These are phyloP conservation scores for Cynocephalus volans DNA, from an alignment of 2,113 vertebrate species.

Conservation along the genomic window DNA sequence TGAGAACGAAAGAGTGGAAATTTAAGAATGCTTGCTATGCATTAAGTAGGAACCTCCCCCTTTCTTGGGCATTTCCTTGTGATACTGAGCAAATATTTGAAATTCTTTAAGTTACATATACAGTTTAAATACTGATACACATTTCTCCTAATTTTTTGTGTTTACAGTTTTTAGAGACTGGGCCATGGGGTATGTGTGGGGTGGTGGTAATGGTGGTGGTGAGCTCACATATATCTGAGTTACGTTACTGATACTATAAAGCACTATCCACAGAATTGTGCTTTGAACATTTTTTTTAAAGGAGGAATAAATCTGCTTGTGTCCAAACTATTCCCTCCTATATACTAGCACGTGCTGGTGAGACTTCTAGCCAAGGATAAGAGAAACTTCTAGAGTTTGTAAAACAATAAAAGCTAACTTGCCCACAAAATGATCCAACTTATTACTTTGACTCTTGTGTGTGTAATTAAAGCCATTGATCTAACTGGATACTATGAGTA, in stretches of 20 bases:
- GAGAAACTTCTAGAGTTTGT: background rate
- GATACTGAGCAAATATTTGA: conserved; percentile 76
- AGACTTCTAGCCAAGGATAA: background rate
- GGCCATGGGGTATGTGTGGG: background rate
- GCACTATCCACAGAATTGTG: background rate
- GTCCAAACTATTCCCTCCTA: background rate
- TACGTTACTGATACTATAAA: background rate
- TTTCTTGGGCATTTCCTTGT: conserved; percentile 68
- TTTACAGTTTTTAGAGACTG: conserved; percentile 50
- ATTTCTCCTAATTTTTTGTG: conserved; percentile 38
- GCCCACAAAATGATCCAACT: background rate
- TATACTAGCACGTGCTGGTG: background rate
- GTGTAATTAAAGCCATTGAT: background rate
- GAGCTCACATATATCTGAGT: background rate
- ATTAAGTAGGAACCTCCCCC: background rate
- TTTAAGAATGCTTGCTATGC: conserved; percentile 72
- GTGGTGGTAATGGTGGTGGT: background rate
- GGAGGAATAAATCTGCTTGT: background rate
- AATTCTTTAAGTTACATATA: conserved; percentile 46
- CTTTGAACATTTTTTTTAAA: background rate
- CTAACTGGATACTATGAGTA: background rate
- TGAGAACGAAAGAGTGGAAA: background rate
- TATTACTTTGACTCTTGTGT: background rate
- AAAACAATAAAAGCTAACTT: background rate
- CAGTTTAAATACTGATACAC: conserved; percentile 48